Conservation (phyloP, 2,888 invertebrate species). For the Copidosoma aretas region DNA sequence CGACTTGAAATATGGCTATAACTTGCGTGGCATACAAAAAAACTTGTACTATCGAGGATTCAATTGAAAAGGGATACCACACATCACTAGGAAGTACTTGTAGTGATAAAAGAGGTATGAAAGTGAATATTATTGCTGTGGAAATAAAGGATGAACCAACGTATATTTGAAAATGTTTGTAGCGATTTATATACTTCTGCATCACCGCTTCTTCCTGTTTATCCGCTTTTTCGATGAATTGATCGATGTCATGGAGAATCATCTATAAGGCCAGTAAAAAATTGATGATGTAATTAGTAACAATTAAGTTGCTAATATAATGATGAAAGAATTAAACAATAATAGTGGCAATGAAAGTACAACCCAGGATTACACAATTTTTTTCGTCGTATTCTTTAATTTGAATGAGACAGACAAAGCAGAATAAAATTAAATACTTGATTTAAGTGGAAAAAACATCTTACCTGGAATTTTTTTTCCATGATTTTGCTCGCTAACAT, state of each 20-base stretch:
- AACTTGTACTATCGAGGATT: constrained; percentile 36
- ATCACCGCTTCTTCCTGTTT: constrained; percentile 40
- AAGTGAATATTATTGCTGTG: constrained; percentile 44
- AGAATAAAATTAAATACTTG: too few species aligned
- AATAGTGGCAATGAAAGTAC: too few species aligned
- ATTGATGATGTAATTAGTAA: not conserved
- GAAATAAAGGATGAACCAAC: constrained; percentile 45
- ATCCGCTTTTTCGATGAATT: constrained; percentile 40
- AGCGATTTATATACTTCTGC: constrained; percentile 48
- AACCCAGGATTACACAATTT: too few species aligned
- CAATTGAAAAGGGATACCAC: constrained; percentile 52
- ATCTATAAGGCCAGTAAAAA: constrained; percentile 39
- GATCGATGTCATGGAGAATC: constrained; percentile 45
- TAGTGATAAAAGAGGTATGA: constrained; percentile 47
- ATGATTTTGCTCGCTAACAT: constrained; percentile 47
- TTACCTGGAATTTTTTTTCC: constrained; percentile 47
- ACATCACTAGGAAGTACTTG: constrained; percentile 50
- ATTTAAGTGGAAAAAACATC: too few species aligned
- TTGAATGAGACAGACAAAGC: too few species aligned
- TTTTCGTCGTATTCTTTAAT: too few species aligned
- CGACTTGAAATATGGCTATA: constrained; percentile 47
- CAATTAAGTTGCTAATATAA: not conserved
- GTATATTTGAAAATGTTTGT: constrained; percentile 44
- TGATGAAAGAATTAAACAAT: too few species aligned
- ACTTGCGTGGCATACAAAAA: constrained; percentile 47